phyloP scores from a whole-genome alignment of 2,797 vertebrate species.

The Thaleichthys pacificus region DNA sequence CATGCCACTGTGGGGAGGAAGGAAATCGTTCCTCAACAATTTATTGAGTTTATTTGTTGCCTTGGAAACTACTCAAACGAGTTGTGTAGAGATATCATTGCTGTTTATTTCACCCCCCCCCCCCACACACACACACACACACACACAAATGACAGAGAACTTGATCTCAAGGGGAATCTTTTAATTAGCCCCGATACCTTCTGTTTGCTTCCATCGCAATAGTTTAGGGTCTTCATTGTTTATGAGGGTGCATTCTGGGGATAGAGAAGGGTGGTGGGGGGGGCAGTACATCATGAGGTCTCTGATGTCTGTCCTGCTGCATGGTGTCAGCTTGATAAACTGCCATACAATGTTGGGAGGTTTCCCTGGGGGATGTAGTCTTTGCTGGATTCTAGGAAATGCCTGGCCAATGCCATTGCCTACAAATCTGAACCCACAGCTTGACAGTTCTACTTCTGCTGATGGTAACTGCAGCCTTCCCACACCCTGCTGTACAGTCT shows the following conservation, averaged over 20 bases:
- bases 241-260: background rate
- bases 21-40: constrained; percentile 53
- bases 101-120: constrained; percentile 19
- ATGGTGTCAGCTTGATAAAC: no score
- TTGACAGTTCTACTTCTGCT: no score
- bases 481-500: no score
- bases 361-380: no score
- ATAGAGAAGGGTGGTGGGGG: background rate
- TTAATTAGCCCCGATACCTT: background rate
- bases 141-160: background rate
- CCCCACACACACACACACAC: no score
- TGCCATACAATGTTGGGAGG: no score
- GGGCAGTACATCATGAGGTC: no score
- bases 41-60: constrained; percentile 74
- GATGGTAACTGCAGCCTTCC: no score
- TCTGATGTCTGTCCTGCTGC: no score
- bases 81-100: constrained; percentile 33
- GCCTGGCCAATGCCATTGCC: no score
- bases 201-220: background rate
- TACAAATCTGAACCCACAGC: no score
- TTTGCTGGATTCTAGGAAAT: no score
- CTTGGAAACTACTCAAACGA: constrained; percentile 65
- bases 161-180: background rate
- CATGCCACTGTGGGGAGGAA: constrained; percentile 43
- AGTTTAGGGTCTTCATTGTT: background rate